These are phyloP conservation scores for Drosophila robusta DNA, from an alignment of 2,888 invertebrate genomes.

Conservation along the genomic window DNA sequence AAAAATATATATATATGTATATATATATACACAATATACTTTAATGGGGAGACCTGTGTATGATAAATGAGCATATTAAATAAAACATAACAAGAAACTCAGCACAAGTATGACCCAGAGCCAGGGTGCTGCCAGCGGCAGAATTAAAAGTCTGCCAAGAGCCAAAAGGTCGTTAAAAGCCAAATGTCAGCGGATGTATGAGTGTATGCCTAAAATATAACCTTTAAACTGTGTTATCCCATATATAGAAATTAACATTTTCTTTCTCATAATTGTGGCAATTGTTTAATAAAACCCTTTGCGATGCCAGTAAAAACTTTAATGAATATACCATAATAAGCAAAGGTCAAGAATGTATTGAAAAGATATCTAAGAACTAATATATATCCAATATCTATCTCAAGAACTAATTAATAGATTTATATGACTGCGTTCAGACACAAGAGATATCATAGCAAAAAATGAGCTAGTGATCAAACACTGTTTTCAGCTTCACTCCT, in stretches of 20 bases:
- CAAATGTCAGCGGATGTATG: slow-evolving; percentile 9
- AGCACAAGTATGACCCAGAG: slow-evolving; percentile 14
- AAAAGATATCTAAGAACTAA: too few species aligned
- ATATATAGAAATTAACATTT: background rate
- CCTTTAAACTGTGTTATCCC: slow-evolving; percentile 11
- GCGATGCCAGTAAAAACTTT: too few species aligned
- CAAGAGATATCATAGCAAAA: too few species aligned
- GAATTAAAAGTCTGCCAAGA: slow-evolving; percentile 29
- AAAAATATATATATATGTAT: background rate
- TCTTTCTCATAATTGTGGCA: too few species aligned
- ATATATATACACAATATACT: slow-evolving; percentile 17
- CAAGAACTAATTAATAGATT: too few species aligned
- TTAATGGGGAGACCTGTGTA: slow-evolving; percentile 46
- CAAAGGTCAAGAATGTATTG: too few species aligned
- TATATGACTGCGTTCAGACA: too few species aligned
- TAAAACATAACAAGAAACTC: slow-evolving; percentile 54
- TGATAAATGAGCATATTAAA: slow-evolving; percentile 66
- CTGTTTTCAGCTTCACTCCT: too few species aligned
- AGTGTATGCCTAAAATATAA: slow-evolving; percentile 14
- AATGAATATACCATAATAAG: too few species aligned
- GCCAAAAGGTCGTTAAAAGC: slow-evolving; percentile 15
- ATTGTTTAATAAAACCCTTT: too few species aligned
- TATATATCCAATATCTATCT: too few species aligned
- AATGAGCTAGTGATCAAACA: too few species aligned
- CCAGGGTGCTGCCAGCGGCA: slow-evolving; percentile 1